Evolutionary conservation across 2,113 vertebrate species (phyloP), one percentile per base, ranked within the genome.

Genomic region (Ochotona curzoniae): DNA sequence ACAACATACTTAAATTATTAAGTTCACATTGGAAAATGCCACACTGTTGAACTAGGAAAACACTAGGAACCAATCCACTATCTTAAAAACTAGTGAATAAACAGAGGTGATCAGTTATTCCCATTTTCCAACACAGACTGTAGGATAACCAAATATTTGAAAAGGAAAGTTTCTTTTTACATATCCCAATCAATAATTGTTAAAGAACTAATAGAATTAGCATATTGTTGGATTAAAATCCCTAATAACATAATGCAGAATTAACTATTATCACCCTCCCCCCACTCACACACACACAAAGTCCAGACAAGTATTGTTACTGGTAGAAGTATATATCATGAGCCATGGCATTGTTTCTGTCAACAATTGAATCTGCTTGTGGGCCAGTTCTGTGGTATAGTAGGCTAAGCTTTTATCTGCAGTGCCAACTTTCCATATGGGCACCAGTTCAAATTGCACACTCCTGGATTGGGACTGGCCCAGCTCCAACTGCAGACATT

Each of bases 51-150:
- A 25, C 93, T 94, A 54, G 21, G 38, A 78, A 18, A 20, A 83
- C 60, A 30, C 17, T 30, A 69, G 5, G 18, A 89, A 87, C 87
- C 25, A 44, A 61, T 44, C 87, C 10, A 91, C 73, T 92, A 71
- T 66, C 92, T 61, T 78, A 44, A 88, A 88, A 70, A 78, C 12
- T 73, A 8, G 7, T 70, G 93, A 93, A 87, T 90, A 70, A 90
- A 75, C 4, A 44, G 44, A 60, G 70, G 57, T 23, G 83, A 25
- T 73, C 70, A 90, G 79, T 78, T 88, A 76, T 64, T 87, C 21
- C 74, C 12, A 54, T 85, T 93, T 91, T 73, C 54, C 30, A 66
- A 17, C 76, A 44, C 32, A 66, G 84, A 73, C 25, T 70, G 23
- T 38, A 51, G 7, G 15, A 70, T 78, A 73, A 73, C 13, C 32